A percentile compares a stretch with the other conserved stretches of the same genome.
Evolutionary conservation across 92 coral and sea anemone species (phyloP).

Genomic region (Chrysogorgia sp.): DNA sequence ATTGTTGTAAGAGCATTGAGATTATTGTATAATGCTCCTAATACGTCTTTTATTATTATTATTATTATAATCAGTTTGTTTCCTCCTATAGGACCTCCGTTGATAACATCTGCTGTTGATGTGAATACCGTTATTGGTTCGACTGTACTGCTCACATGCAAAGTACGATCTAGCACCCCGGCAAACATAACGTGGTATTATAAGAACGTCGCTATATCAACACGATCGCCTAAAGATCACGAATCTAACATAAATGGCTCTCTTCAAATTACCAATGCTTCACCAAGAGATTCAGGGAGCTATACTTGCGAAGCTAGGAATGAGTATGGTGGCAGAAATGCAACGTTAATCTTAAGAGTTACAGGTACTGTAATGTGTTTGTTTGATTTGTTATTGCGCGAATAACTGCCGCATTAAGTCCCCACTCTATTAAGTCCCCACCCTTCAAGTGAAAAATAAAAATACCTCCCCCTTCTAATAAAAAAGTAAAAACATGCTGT

Average conservation of each 20-base stretch:
- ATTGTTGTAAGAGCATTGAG: too few species aligned
- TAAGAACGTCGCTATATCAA: slow-evolving; percentile 37
- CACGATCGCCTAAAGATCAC: not conserved
- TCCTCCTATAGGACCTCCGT: slow-evolving; percentile 68
- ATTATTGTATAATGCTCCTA: not conserved
- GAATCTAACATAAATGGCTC: not conserved
- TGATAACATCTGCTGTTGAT: slow-evolving; percentile 52
- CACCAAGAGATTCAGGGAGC: not conserved
- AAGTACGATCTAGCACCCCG: slow-evolving; percentile 69
- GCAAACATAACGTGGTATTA: slow-evolving; percentile 81
- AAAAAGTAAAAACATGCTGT: too few species aligned
- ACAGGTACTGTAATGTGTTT: slow-evolving; percentile 4
- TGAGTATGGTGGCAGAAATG: not conserved
- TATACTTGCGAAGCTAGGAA: slow-evolving; percentile 20
- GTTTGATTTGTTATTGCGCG: too few species aligned
- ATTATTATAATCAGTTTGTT: not conserved
- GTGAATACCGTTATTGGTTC: slow-evolving; percentile 48
- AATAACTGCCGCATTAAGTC: not conserved
- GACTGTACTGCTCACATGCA: slow-evolving; percentile 62
- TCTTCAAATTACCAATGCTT: not conserved
- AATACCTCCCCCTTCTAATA: too few species aligned
- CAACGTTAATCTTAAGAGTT: not conserved
- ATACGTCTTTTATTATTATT: not conserved
- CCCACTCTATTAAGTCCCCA: not conserved
- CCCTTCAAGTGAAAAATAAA: too few species aligned